These are phyloP conservation scores for Eulacestoma nigropectus DNA, from an alignment of 2,113 vertebrate genomes.

Conservation along the genomic window DNA sequence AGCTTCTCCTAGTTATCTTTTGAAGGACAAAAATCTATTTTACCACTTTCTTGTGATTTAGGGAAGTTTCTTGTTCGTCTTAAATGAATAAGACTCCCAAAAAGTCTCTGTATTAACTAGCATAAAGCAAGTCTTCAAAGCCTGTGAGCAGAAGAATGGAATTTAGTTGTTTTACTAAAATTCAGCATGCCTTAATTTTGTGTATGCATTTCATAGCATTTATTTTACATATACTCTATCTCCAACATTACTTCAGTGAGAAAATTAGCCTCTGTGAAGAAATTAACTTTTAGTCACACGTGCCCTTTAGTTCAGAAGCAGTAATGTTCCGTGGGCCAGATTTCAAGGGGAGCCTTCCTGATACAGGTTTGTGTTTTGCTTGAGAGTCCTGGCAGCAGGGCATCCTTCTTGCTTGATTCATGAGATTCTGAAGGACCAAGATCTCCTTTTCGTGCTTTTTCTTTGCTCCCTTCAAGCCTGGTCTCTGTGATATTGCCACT, in stretches of 20 bases:
- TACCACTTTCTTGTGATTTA: neutral
- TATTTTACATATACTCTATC: neutral
- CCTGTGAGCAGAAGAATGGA: neutral
- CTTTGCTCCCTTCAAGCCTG: neutral
- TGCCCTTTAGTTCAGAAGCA: neutral
- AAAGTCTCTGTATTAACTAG: neutral
- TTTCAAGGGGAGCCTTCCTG: neutral
- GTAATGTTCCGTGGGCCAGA: neutral
- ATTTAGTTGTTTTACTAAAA: neutral
- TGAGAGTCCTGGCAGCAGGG: neutral
- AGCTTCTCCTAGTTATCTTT: neutral
- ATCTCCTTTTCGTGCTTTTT: neutral
- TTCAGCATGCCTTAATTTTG: neutral
- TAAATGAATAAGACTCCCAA: neutral
- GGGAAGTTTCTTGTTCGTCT: neutral
- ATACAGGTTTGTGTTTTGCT: neutral
- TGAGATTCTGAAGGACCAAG: neutral
- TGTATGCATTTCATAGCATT: neutral
- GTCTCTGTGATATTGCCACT: neutral
- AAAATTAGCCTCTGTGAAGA: neutral
- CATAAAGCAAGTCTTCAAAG: neutral
- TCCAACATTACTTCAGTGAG: neutral
- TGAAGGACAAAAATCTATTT: neutral
- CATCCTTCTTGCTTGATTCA: neutral
- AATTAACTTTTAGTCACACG: neutral